Conservation (phyloP, 2,797 vertebrate genomes). For the Eupleurogrammus muticus region DNA sequence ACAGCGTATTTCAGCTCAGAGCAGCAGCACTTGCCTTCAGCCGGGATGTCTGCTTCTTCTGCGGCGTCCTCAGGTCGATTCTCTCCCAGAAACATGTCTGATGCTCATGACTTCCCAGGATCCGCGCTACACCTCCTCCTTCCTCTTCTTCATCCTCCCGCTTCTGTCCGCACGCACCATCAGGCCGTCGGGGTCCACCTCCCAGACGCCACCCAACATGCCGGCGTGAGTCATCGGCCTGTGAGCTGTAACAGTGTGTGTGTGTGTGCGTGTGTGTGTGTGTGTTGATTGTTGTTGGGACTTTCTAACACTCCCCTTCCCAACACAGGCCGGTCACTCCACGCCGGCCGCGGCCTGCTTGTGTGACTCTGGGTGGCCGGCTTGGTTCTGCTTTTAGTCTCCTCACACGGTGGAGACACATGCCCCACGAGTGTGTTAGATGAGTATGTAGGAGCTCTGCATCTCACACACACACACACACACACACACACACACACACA, state of each 20-base stretch:
- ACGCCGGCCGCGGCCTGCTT: conserved; percentile 31
- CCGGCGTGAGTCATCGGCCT: conserved; percentile 62
- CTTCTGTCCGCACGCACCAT: conserved; percentile 24
- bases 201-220: conserved; percentile 46
- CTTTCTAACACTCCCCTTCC: conserved; percentile 51
- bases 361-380: conserved; percentile 38
- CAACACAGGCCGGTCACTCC: conserved; percentile 5
- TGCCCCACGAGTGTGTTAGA: conserved; percentile 70
- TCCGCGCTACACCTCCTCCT: not conserved
- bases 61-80: conserved; percentile 26
- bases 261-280: conserved; percentile 28
- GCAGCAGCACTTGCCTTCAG: conserved; percentile 60
- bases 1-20: not conserved
- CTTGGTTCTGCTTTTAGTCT: conserved; percentile 68
- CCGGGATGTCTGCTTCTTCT: conserved; percentile 18
- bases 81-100: conserved; percentile 62
- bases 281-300: conserved; percentile 44
- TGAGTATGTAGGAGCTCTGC: conserved; percentile 20
- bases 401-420: conserved; percentile 74
- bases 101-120: conserved; percentile 53
- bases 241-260: conserved; percentile 40
- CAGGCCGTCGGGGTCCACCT: conserved; percentile 61
- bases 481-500: conserved; percentile 10
- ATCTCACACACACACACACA: conserved; percentile 1
- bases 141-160: conserved; percentile 25